Evolutionary conservation across 1,140 invertebrate genomes (phyloP).

Genomic region (Drosophila subobscura): DNA sequence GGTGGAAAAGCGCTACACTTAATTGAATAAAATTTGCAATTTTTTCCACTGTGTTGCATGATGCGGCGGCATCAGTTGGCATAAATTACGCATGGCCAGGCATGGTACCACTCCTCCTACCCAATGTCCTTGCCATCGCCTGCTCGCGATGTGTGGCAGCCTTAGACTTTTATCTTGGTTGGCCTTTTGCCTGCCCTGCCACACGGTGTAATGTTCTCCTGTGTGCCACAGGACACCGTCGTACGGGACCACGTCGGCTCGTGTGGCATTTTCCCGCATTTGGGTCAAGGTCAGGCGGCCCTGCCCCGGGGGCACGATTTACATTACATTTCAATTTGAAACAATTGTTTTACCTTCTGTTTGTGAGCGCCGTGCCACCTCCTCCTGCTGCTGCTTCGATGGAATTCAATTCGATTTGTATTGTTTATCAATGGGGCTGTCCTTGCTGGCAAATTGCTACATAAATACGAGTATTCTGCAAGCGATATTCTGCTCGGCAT

Average conservation of each 20-base stretch:
- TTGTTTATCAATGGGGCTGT: conserved; percentile 42
- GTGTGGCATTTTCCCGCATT: conserved; percentile 20
- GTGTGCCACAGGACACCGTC: conserved; percentile 14
- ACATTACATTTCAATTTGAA: conserved; percentile 49
- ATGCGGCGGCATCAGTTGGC: conserved; percentile 17
- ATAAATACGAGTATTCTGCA: conserved; percentile 22
- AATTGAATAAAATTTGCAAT: conserved; percentile 50
- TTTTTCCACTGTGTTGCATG: not conserved
- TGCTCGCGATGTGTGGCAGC: conserved; percentile 34
- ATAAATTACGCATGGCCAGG: conserved; percentile 50
- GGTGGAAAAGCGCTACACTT: conserved; percentile 27
- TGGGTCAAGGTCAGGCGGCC: conserved; percentile 38
- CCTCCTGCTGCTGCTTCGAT: conserved; percentile 20
- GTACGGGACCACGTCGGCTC: not conserved
- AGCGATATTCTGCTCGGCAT: not conserved
- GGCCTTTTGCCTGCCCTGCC: conserved; percentile 18
- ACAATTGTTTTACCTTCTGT: conserved; percentile 3
- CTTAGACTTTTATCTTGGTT: conserved; percentile 52
- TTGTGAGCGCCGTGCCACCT: not conserved
- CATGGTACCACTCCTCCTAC: conserved; percentile 13
- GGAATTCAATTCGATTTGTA: conserved; percentile 26
- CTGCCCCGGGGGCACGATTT: conserved; percentile 20
- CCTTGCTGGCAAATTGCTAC: conserved; percentile 43
- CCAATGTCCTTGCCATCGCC: conserved; percentile 33
- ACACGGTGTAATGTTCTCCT: conserved; percentile 14